Evolutionary conservation across 2,888 invertebrate species (phyloP).

Genomic region (Allygus modestus): DNA sequence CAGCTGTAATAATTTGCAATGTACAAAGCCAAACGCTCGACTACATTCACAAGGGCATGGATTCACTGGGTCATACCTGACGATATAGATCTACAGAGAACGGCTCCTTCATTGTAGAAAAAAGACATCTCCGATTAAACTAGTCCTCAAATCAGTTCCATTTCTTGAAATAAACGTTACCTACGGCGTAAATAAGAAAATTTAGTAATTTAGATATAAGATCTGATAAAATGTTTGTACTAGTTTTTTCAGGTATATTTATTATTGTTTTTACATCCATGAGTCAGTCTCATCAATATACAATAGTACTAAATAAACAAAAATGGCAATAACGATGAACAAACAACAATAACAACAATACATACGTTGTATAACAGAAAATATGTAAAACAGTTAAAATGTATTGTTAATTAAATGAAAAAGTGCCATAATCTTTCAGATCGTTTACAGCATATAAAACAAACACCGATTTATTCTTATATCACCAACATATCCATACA

Average conservation of each 20-base stretch:
- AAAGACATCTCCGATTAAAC: slow-evolving; percentile 58
- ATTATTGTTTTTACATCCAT: background rate
- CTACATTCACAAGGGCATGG: background rate
- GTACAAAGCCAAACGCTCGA: too few species aligned
- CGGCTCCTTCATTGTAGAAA: slow-evolving; percentile 65
- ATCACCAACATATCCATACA: background rate
- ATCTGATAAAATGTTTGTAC: background rate
- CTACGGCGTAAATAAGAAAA: background rate
- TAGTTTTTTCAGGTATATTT: background rate
- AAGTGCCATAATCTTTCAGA: too few species aligned
- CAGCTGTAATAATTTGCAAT: too few species aligned
- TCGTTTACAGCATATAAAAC: too few species aligned
- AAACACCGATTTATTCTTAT: background rate
- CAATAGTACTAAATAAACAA: background rate
- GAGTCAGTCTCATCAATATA: background rate
- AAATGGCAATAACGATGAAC: background rate
- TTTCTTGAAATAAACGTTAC: background rate
- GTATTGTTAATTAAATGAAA: background rate
- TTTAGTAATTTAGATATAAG: background rate
- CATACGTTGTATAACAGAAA: background rate
- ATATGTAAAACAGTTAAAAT: background rate
- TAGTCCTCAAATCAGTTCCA: background rate
- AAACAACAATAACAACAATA: slow-evolving; percentile 12
- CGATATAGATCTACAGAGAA: slow-evolving; percentile 61
- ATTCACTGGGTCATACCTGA: slow-evolving; percentile 46